phyloP scores from a whole-genome alignment of 1,140 invertebrate species.

The Leptinotarsa lineolata region DNA sequence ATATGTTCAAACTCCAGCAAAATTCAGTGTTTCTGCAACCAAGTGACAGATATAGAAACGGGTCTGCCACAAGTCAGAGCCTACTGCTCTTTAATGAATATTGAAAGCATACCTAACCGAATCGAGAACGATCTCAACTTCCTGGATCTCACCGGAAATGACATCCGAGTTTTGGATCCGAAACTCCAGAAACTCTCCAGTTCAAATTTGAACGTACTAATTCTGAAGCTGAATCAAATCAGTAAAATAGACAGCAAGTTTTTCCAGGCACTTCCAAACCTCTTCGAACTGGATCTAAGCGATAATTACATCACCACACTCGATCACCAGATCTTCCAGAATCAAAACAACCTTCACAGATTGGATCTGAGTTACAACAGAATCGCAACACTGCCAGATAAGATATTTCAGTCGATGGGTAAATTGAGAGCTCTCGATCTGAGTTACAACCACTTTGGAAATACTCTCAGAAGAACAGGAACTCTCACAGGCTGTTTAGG shows the following conservation, averaged over 20 bases:
- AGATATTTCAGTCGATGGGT: constrained; percentile 35
- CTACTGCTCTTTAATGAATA: constrained; percentile 40
- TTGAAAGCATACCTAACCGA: constrained; percentile 37
- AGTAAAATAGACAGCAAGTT: constrained; percentile 51
- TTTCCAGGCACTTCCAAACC: constrained; percentile 54
- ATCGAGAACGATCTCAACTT: constrained; percentile 37
- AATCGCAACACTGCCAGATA: constrained; percentile 39
- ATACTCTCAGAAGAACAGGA: constrained; percentile 34
- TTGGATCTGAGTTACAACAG: constrained; percentile 56
- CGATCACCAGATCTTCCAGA: constrained; percentile 54
- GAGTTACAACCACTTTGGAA: constrained; percentile 48
- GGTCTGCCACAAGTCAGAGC: constrained; percentile 29
- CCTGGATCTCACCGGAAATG: constrained; percentile 48
- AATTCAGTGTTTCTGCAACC: constrained; percentile 32
- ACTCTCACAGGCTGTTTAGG: constrained; percentile 34
- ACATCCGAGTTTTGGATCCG: constrained; percentile 43
- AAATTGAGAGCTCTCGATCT: constrained; percentile 45
- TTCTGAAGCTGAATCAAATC: constrained; percentile 55
- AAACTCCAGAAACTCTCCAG: constrained; percentile 25
- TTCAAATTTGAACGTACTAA: constrained; percentile 35
- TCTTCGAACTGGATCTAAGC: constrained; percentile 59
- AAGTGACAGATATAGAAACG: constrained; percentile 20
- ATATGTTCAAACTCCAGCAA: constrained; percentile 11
- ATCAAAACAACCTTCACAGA: constrained; percentile 53
- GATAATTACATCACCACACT: constrained; percentile 58